Evolutionary conservation across 2,888 invertebrate genomes (phyloP).

Genomic region (Gordius sp.): DNA sequence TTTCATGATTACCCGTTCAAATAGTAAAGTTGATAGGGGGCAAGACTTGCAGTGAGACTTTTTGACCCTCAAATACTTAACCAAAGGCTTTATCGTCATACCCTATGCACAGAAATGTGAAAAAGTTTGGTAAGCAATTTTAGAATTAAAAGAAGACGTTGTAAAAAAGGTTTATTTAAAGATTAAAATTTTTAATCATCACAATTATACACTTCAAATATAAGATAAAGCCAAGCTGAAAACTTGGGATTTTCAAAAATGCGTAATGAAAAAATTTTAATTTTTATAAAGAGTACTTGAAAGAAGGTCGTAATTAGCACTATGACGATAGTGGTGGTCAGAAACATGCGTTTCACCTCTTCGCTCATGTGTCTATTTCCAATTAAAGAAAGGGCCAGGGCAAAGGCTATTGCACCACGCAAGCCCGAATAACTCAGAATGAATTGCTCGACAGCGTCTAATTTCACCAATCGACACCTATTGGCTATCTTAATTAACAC

Average conservation of each 20-base stretch:
- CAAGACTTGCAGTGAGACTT: constrained; percentile 59
- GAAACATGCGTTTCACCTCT: constrained; percentile 68
- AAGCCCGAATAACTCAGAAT: constrained; percentile 86
- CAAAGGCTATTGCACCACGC: constrained; percentile 85
- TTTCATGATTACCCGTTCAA: constrained; percentile 35
- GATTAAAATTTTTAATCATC: neutral
- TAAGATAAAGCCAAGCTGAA: no score
- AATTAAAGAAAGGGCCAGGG: constrained; percentile 47
- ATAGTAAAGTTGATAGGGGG: constrained; percentile 84
- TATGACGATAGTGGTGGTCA: constrained; percentile 82
- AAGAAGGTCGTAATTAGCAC: constrained; percentile 96
- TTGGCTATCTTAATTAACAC: constrained; percentile 63
- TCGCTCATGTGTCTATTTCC: constrained; percentile 49
- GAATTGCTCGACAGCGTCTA: constrained; percentile 73
- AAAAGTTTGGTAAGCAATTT: no score
- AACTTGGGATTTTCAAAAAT: no score
- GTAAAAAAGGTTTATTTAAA: no score
- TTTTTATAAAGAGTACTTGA: constrained; percentile 37
- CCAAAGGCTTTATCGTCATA: constrained; percentile 87
- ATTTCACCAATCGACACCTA: constrained; percentile 58
- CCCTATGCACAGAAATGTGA: no score
- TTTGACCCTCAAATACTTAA: constrained; percentile 70
- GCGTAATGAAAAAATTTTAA: neutral
- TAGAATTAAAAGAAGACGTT: no score
- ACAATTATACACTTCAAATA: no score